These are phyloP conservation scores for Cottoperca gobio DNA, from an alignment of 2,797 vertebrate species.

Conservation along the genomic window DNA sequence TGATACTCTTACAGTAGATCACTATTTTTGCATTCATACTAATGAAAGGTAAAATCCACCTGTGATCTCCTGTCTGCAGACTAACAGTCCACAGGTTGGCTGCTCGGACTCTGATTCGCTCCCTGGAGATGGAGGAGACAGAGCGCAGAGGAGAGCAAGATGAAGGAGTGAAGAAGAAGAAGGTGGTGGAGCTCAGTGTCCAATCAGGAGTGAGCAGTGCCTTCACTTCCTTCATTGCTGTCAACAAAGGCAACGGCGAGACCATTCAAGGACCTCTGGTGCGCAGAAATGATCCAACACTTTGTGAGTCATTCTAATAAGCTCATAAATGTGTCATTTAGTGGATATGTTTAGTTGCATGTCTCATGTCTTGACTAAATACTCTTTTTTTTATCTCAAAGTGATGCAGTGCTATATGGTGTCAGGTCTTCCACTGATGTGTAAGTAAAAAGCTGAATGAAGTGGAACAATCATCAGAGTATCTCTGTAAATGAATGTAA, in stretches of 20 bases:
- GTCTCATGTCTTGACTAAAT: background rate
- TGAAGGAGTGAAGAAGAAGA: conserved; percentile 65
- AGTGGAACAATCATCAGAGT: background rate
- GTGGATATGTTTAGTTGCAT: background rate
- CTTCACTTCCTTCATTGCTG: conserved; percentile 85
- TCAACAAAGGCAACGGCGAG: conserved; percentile 75
- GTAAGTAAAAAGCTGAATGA: background rate
- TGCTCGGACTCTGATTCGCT: conserved; percentile 81
- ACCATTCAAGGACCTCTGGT: conserved; percentile 74
- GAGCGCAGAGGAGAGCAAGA: background rate
- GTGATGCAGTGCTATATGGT: rapidly evolving
- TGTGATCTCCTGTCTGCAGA: conserved; percentile 65
- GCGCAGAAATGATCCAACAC: conserved; percentile 59
- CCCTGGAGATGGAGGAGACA: conserved; percentile 72
- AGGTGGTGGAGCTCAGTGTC: conserved; percentile 82
- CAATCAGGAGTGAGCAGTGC: conserved; percentile 86
- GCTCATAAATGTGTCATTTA: background rate
- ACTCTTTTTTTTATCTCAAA: background rate
- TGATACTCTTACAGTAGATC: too few species aligned
- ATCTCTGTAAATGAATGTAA: background rate
- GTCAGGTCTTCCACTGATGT: rapidly evolving
- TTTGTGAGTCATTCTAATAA: background rate
- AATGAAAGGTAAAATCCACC: too few species aligned
- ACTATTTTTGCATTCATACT: too few species aligned
- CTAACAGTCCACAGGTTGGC: conserved; percentile 83